Base-by-base conservation (phyloP, 2,888 invertebrate species). In the Drosophila imparisetae region DNA sequence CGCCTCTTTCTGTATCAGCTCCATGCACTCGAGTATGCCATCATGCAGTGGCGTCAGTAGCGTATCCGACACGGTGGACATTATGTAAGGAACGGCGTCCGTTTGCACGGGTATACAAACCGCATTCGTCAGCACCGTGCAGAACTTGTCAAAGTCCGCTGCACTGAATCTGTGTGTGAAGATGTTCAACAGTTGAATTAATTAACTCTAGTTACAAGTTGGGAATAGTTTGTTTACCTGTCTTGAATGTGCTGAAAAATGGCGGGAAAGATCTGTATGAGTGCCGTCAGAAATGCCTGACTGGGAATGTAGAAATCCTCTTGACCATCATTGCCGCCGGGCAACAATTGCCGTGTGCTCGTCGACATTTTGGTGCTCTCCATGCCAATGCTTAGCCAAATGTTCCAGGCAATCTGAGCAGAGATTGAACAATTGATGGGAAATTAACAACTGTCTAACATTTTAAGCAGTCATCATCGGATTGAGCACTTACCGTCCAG, bases 181-280 rank as follows among this genome's bases (percentile, higher is more conserved):
- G 24, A 45, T 11, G 11, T 21, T 42, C 21, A 40, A n/a, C 40
- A n/a, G 40, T n/a, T 32, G 18, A 1, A 3, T 8, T 3, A 53
- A 11, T 6, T 3, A 48, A 38, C 21, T 10, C 10, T 11, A 40
- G 2, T 8, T 27, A 5, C 2, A 8, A 7, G 15, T 45, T 29
- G 11, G 4, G 8, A 53, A 38, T 4, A 1, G 24, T 48, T 4
- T n/a, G 48, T 64, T 92, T 80, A 96, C 95, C 95, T 95, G 69
- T 95, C 93, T 90, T 96, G 95, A 86, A 98, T 97, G 90, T 98
- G 97, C 80, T 97, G 97, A 94, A 98, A 99, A 70, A 99, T 96
- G 68, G 97, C 96, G 6, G 98, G 98, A 93, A 99, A 99, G 91
- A 98, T 98, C 93, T 98, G 98, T 80, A 99, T 96, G 21, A 99